These are phyloP conservation scores for Uria lomvia DNA, from an alignment of 2,113 vertebrate genomes.

Conservation along the genomic window DNA sequence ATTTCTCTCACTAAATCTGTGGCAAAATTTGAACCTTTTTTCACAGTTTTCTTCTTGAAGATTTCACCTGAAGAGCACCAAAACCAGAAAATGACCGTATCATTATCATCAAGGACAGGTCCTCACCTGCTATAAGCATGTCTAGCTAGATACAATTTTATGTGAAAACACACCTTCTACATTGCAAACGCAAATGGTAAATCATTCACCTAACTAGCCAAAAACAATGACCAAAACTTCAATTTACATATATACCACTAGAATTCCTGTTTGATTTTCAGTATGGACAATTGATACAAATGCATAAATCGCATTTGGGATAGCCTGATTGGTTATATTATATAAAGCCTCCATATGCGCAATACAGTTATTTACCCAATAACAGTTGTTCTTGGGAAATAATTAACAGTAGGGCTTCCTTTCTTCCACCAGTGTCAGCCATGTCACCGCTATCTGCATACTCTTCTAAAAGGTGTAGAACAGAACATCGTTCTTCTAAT, in stretches of 20 bases:
- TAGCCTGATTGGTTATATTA: neutral
- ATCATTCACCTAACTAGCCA: neutral
- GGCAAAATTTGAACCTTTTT: neutral
- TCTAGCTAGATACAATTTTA: neutral
- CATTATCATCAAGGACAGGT: neutral
- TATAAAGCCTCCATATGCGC: neutral
- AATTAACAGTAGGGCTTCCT: neutral
- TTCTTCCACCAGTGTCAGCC: neutral
- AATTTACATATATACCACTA: neutral
- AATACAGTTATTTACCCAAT: neutral
- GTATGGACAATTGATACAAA: neutral
- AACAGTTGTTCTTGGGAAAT: neutral
- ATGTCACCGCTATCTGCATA: neutral
- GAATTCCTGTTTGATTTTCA: neutral
- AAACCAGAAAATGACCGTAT: accelerated
- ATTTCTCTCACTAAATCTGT: neutral
- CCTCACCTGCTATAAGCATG: neutral
- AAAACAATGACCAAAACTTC: neutral
- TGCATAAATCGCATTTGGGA: neutral
- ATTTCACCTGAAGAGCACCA: neutral
- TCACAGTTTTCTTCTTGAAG: neutral
- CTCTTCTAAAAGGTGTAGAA: neutral
- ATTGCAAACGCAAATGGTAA: neutral
- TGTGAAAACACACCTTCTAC: neutral
- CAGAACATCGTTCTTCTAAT: neutral